Conservation (phyloP, 2,797 vertebrate genomes). For the Thalassophryne amazonica region DNA sequence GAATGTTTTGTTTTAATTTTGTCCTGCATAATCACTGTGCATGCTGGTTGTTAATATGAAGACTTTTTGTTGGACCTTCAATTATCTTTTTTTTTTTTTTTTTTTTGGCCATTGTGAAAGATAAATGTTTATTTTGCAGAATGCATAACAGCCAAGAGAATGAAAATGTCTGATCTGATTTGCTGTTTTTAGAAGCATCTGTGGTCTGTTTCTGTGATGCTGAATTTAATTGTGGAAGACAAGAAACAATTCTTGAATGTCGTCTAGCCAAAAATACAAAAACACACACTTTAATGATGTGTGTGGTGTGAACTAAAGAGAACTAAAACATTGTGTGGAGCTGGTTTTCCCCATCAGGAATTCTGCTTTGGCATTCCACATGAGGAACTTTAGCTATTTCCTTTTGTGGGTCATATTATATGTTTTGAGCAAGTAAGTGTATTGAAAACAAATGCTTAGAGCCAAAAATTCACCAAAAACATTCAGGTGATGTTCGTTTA, state of each 20-base stretch:
- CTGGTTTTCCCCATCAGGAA: no score
- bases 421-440: no score
- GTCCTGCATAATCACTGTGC: background rate
- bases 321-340: no score
- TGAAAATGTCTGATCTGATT: background rate
- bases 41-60: background rate
- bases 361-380: no score
- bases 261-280: background rate
- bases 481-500: no score
- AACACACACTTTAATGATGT: background rate
- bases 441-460: no score
- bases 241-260: no score
- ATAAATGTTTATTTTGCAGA: background rate
- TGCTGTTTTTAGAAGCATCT: background rate
- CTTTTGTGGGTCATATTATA: no score
- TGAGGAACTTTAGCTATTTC: no score
- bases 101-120: background rate
- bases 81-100: background rate
- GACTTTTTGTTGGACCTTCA: background rate
- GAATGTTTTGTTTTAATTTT: background rate
- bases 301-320: no score
- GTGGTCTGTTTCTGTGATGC: background rate
- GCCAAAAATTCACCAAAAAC: no score
- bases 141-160: background rate
- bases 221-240: background rate